Base-by-base conservation (phyloP, 2,113 vertebrate species). In the Podocnemis expansa region DNA sequence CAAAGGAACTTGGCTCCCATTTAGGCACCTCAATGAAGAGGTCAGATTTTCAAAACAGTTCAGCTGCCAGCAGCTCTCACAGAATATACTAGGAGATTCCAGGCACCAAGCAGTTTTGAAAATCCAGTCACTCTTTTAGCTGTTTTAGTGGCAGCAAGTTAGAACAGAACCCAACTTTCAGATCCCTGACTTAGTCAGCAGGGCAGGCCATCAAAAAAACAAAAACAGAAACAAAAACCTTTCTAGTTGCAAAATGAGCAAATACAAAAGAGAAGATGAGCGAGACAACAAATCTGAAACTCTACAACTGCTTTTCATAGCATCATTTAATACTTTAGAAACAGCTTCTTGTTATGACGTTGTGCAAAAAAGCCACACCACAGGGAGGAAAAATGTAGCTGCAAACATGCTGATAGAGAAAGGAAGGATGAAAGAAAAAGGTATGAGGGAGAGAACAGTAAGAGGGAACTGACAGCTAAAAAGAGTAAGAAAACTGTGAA, bases 171-270 rank as follows among this genome's bases (percentile, higher is more conserved):
- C 45, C 27, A 25, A 45, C 5, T 76, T 76, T 75, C 73, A 6
- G 21, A 43, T 7, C 12, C 24, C 24, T 25, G 34, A 38, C 6
- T 70, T 24, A 85, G 6, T 78, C 75, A 75, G 31, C 38, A 86
- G 87, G 34, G 4, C 45, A 43, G 4, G 38, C 1, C 86, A 55
- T 63, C 2, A 1, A 78, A 83, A 80, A 58, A 29, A 29, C 45
- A 25, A 1, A 22, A 19, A 29, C 45, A 25, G 1, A 22, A 19
- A 1, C 29, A 22, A 1, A 22, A 19, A 1, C 29, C 56, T 80
- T 80, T 84, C 75, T 45, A 56, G 22, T 70, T 84, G 2, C n/a
- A 63, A 5, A 14, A 89, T 3, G 2, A 80, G 54, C 0, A 84
- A 54, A 63, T 93, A 70, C 79, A 24, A 55, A 63, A 81, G 54